Evolutionary conservation across 2,797 vertebrate species (phyloP).

Genomic region (Darevskia nairensis): DNA sequence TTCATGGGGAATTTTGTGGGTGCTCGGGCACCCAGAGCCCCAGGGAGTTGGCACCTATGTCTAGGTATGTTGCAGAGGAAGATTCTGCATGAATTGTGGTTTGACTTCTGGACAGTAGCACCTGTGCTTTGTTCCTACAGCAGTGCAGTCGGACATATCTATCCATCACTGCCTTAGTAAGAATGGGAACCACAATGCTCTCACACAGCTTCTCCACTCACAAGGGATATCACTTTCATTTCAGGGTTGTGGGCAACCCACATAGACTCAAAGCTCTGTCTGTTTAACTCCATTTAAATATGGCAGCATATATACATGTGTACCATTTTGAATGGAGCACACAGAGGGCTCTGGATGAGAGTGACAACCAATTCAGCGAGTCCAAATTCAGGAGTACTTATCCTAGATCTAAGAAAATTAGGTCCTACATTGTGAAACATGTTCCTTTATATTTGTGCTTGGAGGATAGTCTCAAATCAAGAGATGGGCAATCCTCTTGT

Average conservation of each 20-base stretch:
- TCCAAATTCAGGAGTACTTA: neutral
- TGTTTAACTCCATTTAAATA: neutral
- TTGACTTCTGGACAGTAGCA: neutral
- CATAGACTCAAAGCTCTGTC: neutral
- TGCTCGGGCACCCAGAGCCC: no score
- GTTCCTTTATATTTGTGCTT: constrained; percentile 24
- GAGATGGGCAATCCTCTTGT: constrained; percentile 26
- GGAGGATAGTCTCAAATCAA: constrained; percentile 23
- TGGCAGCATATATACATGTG: neutral
- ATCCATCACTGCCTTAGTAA: neutral
- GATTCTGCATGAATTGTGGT: neutral
- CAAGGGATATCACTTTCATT: neutral
- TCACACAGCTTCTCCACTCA: neutral
- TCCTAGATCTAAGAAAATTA: neutral
- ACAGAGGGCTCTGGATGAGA: neutral
- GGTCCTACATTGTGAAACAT: constrained; percentile 18
- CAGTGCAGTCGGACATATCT: neutral
- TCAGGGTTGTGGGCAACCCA: neutral
- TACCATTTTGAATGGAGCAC: neutral
- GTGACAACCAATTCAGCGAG: neutral
- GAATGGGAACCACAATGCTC: neutral
- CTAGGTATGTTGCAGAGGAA: neutral
- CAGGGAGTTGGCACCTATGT: no score
- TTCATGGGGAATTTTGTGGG: no score
- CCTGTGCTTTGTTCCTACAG: constrained; percentile 7